Evolutionary conservation across 2,797 vertebrate species (phyloP).

Genomic region (Spatula versicolor): DNA sequence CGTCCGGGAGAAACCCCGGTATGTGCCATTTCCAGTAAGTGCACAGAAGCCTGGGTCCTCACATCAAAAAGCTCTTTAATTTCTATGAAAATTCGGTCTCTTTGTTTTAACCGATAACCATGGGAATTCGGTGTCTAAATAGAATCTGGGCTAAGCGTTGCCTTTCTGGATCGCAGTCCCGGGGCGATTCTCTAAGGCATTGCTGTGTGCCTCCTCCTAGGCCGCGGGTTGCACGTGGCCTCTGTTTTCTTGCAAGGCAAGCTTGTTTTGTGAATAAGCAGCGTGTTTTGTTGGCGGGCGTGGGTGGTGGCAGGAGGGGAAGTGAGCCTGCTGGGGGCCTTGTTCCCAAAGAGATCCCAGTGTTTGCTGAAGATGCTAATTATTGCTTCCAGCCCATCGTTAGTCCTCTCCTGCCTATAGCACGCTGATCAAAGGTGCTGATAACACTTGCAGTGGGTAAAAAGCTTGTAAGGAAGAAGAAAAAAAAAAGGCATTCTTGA

Average conservation of each 20-base stretch:
- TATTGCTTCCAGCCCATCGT: neutral
- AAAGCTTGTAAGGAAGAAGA: neutral
- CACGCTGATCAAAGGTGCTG: neutral
- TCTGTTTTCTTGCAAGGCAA: neutral
- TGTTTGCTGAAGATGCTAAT: neutral
- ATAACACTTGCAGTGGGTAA: neutral
- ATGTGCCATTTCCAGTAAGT: neutral
- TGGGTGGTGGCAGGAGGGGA: constrained; percentile 14
- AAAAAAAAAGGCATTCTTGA: neutral
- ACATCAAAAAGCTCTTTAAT: neutral
- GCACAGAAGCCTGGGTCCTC: neutral
- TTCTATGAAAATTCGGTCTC: neutral
- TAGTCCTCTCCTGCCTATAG: neutral
- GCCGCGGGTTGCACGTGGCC: fast-evolving
- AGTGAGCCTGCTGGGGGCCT: neutral
- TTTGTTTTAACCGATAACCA: neutral
- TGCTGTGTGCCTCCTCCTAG: neutral
- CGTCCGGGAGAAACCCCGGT: fast-evolving
- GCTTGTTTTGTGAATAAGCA: neutral
- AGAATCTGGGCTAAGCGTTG: neutral
- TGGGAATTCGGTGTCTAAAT: neutral
- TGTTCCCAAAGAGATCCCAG: neutral
- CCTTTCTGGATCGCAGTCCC: neutral
- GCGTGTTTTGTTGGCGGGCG: neutral
- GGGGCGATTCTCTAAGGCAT: fast-evolving